Evolutionary conservation across 2,888 invertebrate species (phyloP).

Genomic region (Parthenolecanium corni): DNA sequence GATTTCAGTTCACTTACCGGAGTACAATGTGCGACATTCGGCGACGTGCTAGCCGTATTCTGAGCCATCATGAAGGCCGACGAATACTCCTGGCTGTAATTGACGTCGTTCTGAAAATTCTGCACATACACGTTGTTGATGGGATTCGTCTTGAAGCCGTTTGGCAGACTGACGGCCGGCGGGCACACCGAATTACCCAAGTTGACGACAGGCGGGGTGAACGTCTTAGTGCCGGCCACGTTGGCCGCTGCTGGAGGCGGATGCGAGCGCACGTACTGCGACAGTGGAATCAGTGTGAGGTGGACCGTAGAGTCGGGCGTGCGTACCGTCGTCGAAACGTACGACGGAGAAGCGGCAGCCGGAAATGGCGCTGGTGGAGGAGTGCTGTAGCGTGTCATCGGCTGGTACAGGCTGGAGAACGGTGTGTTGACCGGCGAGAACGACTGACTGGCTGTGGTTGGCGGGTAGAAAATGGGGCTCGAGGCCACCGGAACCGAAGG

Average conservation of each 20-base stretch:
- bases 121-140: neutral
- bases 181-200: conserved; percentile 1
- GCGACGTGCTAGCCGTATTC: neutral
- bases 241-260: conserved; percentile 3
- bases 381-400: neutral
- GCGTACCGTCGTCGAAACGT: neutral
- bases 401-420: conserved; percentile 4
- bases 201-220: conserved; percentile 8
- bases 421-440: conserved; percentile 3
- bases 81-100: conserved; percentile 1
- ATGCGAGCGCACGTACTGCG: conserved; percentile 22
- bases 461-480: conserved; percentile 5
- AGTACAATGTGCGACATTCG: neutral
- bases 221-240: conserved; percentile 2
- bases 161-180: neutral
- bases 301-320: conserved; percentile 7
- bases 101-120: conserved; percentile 5
- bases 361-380: neutral
- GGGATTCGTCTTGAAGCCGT: conserved; percentile 3
- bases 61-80: neutral
- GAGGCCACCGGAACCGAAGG: neutral
- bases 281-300: conserved; percentile 14
- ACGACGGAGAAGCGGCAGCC: neutral
- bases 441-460: neutral
- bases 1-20: no score